Conservation (phyloP, 2,888 invertebrate genomes). For the Ormia ochracea region DNA sequence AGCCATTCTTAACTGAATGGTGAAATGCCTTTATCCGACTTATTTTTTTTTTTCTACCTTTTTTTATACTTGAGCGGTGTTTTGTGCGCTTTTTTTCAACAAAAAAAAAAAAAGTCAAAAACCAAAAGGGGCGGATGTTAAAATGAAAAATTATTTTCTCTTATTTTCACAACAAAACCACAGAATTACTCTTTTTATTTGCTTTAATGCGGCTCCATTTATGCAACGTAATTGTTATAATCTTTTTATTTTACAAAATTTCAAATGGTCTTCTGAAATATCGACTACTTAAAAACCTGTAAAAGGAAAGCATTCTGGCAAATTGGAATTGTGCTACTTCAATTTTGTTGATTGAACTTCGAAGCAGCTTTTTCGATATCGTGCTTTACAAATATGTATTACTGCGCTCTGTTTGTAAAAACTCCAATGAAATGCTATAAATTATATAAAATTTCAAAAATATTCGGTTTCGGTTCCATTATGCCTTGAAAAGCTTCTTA, state of each 20-base stretch:
- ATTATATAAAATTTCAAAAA: too few relatives aligned
- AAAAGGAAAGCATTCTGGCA: too few relatives aligned
- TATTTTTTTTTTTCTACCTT: not conserved
- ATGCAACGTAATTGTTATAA: not conserved
- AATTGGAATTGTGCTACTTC: too few relatives aligned
- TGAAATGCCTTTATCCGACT: constrained; percentile 13
- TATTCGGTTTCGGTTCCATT: too few relatives aligned
- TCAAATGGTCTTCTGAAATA: not conserved
- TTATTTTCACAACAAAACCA: constrained; percentile 17
- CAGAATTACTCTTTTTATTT: constrained; percentile 1
- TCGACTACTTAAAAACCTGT: not conserved
- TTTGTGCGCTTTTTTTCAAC: not conserved
- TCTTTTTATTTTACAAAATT: not conserved
- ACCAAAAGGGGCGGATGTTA: constrained; percentile 22
- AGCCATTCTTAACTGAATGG: constrained; percentile 35
- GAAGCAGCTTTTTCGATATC: too few relatives aligned
- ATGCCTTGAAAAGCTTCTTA: too few relatives aligned
- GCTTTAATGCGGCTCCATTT: constrained; percentile 3
- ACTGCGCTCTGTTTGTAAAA: too few relatives aligned
- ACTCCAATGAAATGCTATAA: too few relatives aligned
- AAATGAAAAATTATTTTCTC: constrained; percentile 38
- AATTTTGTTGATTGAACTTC: too few relatives aligned
- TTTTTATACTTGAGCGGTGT: constrained; percentile 16
- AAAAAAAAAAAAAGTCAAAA: not conserved
- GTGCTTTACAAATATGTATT: too few relatives aligned